A percentile compares a stretch with the other conserved stretches of the same genome.
Conservation (phyloP, 2,888 invertebrate species). For the Cerastoderma edule region DNA sequence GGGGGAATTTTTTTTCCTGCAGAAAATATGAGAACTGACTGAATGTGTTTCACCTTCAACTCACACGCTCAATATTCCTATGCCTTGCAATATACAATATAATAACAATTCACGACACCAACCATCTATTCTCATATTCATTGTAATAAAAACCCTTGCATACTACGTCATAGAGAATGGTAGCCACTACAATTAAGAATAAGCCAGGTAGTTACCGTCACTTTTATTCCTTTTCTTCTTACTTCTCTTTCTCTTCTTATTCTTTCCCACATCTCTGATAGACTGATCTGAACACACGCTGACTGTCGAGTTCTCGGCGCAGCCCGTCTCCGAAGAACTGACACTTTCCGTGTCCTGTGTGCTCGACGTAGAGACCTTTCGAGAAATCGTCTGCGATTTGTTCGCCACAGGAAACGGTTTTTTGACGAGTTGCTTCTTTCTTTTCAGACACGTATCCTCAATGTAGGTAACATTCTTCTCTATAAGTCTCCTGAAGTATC, state of each 20-base stretch:
- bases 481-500: slow-evolving; percentile 58
- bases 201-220: no score
- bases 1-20: no score
- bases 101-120: no score
- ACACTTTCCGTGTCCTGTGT: neutral
- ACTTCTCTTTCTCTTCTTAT: neutral
- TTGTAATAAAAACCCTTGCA: no score
- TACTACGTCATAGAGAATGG: no score
- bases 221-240: slow-evolving; percentile 1
- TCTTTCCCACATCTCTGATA: neutral
- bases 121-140: no score
- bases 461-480: slow-evolving; percentile 56
- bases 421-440: slow-evolving; percentile 60
- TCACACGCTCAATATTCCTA: no score
- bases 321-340: slow-evolving; percentile 3
- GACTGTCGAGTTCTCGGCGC: neutral
- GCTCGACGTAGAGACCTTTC: neutral
- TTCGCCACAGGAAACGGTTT: slow-evolving; percentile 44
- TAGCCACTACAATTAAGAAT: no score
- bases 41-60: no score
- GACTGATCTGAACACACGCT: slow-evolving; percentile 4
- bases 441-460: slow-evolving; percentile 67
- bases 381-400: slow-evolving; percentile 4
- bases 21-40: no score
- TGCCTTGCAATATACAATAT: no score